Evolutionary conservation across 1,140 invertebrate genomes (phyloP).

Genomic region (Drosophila carrolli): DNA sequence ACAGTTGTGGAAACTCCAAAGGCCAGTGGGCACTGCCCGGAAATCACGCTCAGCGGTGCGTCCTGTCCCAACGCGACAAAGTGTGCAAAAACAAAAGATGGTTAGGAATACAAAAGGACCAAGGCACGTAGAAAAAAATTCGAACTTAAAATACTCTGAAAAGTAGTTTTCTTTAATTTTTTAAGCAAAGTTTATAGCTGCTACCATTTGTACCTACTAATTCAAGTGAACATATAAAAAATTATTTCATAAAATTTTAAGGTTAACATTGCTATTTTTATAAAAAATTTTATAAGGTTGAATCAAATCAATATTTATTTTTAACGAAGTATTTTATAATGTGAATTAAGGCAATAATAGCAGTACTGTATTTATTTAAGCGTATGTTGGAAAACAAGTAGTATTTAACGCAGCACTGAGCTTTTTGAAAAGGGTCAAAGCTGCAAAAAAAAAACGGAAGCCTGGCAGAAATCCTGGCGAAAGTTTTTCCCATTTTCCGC

Average conservation of each 20-base stretch:
- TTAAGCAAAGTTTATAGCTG: too few species aligned
- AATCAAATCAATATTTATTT: too few species aligned
- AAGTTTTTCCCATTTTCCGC: conserved; percentile 22
- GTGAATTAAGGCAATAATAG: not conserved
- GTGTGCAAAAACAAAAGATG: conserved; percentile 53
- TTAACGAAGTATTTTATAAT: not conserved
- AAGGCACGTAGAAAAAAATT: conserved; percentile 1
- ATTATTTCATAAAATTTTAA: too few species aligned
- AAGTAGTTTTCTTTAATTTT: too few species aligned
- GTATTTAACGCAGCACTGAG: not conserved
- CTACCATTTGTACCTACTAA: too few species aligned
- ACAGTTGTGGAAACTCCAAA: conserved; percentile 20
- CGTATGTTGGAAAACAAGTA: conserved; percentile 2
- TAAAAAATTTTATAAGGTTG: not conserved
- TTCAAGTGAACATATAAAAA: too few species aligned
- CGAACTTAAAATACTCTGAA: conserved; percentile 2
- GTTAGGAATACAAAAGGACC: conserved; percentile 11
- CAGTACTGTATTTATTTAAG: not conserved
- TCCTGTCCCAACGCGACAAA: conserved; percentile 52
- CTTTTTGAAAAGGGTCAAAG: conserved; percentile 39
- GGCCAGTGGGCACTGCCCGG: conserved; percentile 56
- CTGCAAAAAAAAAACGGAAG: conserved; percentile 47
- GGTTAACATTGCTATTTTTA: not conserved
- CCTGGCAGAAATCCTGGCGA: not conserved
- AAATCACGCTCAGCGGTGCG: conserved; percentile 68